Evolutionary conservation across 2,113 vertebrate species (phyloP).

Genomic region (Osmerus mordax): DNA sequence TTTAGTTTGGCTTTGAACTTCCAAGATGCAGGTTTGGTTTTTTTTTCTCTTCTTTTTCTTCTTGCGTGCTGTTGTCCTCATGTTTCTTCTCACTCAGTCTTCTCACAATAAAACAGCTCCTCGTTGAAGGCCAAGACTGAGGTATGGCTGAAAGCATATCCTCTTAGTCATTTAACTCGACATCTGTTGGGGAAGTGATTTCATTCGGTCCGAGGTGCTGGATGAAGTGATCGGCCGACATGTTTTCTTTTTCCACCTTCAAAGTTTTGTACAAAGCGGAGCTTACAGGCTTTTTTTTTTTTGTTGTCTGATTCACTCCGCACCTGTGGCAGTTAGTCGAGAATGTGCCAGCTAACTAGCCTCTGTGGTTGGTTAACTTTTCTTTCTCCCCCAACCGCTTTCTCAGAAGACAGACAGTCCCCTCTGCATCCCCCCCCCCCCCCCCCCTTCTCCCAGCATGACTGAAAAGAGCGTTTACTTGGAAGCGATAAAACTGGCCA

Average conservation of each 20-base stretch:
- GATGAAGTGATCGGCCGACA: background rate
- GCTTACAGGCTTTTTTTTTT: background rate
- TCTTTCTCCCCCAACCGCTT: background rate
- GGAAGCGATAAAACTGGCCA: background rate
- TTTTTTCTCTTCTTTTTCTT: background rate
- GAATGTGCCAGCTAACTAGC: too few species aligned
- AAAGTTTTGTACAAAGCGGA: background rate
- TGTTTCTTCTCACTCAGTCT: background rate
- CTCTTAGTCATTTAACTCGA: background rate
- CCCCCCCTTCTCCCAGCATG: background rate
- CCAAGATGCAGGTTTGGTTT: too few species aligned
- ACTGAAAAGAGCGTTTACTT: too few species aligned
- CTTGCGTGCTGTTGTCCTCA: background rate
- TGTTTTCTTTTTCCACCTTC: too few species aligned
- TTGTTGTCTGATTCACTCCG: background rate
- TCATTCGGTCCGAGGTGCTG: slow-evolving; percentile 7
- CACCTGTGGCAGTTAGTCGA: background rate
- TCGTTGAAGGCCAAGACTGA: background rate
- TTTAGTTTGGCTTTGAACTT: too few species aligned
- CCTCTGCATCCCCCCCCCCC: background rate
- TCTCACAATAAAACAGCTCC: background rate
- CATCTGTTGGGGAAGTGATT: slow-evolving; percentile 12
- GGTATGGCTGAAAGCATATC: background rate
- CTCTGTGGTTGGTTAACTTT: too few species aligned
- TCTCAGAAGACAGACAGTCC: too few species aligned